phyloP scores from a whole-genome alignment of 2,888 invertebrate genomes.

The Euphydryas editha region DNA sequence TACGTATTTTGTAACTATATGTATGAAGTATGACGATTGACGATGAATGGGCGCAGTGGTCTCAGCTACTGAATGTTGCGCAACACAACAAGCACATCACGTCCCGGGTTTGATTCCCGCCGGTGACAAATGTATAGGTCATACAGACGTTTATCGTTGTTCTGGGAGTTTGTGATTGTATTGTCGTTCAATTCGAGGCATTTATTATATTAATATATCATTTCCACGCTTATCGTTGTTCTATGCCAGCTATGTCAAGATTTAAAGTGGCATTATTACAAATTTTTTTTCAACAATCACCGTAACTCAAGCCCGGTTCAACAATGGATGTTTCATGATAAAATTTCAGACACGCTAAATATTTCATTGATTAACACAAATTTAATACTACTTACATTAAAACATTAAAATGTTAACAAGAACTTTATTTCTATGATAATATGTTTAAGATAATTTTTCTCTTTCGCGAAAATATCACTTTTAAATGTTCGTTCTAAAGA shows the following conservation, averaged over 20 bases:
- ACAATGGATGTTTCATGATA: slow-evolving; percentile 30
- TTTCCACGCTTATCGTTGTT: neutral
- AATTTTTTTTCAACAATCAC: slow-evolving; percentile 23
- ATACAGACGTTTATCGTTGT: no score
- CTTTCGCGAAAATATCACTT: neutral
- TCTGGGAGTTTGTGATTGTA: no score
- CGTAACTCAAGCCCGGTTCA: slow-evolving; percentile 26
- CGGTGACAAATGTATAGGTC: no score
- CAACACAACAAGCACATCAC: no score
- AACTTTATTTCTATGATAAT: neutral
- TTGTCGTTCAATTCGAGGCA: no score
- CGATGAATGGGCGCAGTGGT: no score
- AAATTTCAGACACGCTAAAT: slow-evolving; percentile 18
- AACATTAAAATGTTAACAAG: neutral
- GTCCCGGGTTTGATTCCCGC: no score
- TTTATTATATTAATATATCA: no score
- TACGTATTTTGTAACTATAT: no score
- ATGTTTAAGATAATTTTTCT: neutral
- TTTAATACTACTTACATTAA: neutral
- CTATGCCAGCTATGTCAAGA: slow-evolving; percentile 15
- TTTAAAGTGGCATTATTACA: slow-evolving; percentile 24
- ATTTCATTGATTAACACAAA: slow-evolving; percentile 5
- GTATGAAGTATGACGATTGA: no score
- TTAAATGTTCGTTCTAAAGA: neutral
- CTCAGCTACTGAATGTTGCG: no score